These are phyloP conservation scores for Rissa tridactyla DNA, from an alignment of 2,113 vertebrate species.

Conservation along the genomic window DNA sequence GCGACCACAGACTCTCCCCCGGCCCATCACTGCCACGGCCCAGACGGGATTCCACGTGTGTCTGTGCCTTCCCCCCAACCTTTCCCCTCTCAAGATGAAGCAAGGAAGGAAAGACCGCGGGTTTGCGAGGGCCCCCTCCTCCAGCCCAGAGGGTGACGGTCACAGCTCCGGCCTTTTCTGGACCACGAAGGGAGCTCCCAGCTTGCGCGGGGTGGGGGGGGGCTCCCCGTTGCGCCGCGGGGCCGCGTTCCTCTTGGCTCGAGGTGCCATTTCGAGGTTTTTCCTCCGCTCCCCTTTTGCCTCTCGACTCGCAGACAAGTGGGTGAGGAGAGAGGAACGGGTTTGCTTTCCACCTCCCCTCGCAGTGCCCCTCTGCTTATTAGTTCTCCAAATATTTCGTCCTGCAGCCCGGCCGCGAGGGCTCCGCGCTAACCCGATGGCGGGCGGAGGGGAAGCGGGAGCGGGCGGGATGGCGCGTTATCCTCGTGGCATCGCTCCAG, in stretches of 20 bases:
- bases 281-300: background rate
- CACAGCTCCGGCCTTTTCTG: background rate
- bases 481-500: background rate
- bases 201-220: background rate
- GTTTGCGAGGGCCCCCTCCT: background rate
- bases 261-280: background rate
- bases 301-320: background rate
- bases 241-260: background rate
- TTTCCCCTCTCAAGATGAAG: background rate
- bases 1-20: constrained; percentile 35
- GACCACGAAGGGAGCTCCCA: background rate
- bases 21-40: constrained; percentile 22
- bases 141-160: background rate
- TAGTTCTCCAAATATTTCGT: constrained; percentile 32
- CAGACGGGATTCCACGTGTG: background rate
- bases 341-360: constrained; percentile 26
- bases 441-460: background rate
- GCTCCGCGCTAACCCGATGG: background rate
- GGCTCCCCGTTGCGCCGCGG: fast-evolving
- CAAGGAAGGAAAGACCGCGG: background rate
- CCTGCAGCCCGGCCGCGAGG: background rate
- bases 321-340: background rate
- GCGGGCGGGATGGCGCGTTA: background rate
- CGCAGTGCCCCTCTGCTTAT: constrained; percentile 39
- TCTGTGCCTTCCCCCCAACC: background rate